Base-by-base conservation (phyloP, 1,140 invertebrate genomes). In the Eupristina koningsbergeri region DNA sequence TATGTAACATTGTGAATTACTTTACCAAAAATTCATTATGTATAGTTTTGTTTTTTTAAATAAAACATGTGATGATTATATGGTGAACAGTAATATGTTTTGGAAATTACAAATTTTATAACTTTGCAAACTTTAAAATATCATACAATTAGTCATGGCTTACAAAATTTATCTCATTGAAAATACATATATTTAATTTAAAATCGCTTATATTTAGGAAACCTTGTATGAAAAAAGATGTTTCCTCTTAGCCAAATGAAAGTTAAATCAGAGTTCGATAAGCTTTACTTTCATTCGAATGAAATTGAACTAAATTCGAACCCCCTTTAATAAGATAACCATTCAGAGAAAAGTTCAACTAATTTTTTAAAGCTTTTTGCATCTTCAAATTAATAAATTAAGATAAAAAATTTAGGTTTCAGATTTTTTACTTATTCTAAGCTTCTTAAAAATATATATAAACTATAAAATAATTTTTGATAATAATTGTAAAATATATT, bases 361-460 rank as follows among this genome's bases (percentile, higher is more conserved):
- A 67, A 39, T 67, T 67, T 67, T 17, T 36, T 1, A 7, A 36
- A 19, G 29, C 81, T 77, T 84, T 87, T 78, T 75, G 80, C 86
- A 85, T 53, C 83, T 78, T 86, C n/a, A n/a, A n/a, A n/a, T n/a
- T n/a, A n/a, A n/a, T n/a, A n/a, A n/a, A n/a, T n/a, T n/a, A n/a
- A n/a, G n/a, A n/a, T n/a, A n/a, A n/a, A n/a, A n/a, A n/a, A n/a
- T n/a, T n/a, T n/a, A n/a, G n/a, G n/a, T n/a, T n/a, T n/a, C n/a
- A n/a, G n/a, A n/a, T n/a, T n/a, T n/a, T n/a, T n/a, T n/a, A n/a
- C n/a, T n/a, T n/a, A n/a, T n/a, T n/a, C n/a, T n/a, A n/a, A n/a
- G n/a, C n/a, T n/a, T n/a, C n/a, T n/a, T n/a, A n/a, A n/a, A n/a
- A n/a, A n/a, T n/a, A n/a, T n/a, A n/a, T n/a, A n/a, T n/a, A n/a